phyloP scores from a whole-genome alignment of 2,113 vertebrate species.

The Sinocyclocheilus rhinocerous region DNA sequence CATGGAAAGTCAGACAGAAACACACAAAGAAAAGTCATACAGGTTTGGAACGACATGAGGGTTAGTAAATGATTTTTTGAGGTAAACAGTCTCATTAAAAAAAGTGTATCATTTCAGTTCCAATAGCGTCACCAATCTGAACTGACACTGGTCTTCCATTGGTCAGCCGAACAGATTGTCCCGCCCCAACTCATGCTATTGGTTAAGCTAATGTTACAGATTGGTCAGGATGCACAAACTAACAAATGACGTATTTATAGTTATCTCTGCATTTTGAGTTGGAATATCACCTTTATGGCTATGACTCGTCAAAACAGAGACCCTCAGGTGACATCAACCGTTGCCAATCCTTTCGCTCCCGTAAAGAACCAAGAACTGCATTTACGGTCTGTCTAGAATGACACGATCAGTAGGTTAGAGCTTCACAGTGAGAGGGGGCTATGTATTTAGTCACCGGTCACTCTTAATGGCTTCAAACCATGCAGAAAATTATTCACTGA shows the following conservation, averaged over 20 bases:
- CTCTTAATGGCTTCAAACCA: slow-evolving; percentile 61
- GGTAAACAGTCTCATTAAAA: not conserved
- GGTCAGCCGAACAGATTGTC: not conserved
- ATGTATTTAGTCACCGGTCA: slow-evolving; percentile 51
- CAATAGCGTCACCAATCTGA: not conserved
- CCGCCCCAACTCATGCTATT: not conserved
- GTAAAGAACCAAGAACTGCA: slow-evolving; percentile 17
- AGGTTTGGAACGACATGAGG: not conserved
- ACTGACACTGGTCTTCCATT: not conserved
- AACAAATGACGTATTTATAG: not conserved
- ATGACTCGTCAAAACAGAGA: not conserved
- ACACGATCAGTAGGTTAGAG: not conserved
- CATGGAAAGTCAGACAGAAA: not conserved
- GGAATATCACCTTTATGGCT: not conserved
- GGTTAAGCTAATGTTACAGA: not conserved
- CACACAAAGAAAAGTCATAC: not conserved
- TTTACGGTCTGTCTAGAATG: slow-evolving; percentile 33
- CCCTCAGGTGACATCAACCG: too few relatives aligned
- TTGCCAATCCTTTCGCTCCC: not conserved
- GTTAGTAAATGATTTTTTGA: not conserved
- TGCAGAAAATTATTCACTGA: slow-evolving; percentile 63
- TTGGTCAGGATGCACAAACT: not conserved
- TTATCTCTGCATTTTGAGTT: not conserved
- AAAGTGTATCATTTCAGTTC: not conserved
- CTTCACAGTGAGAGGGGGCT: slow-evolving; percentile 28